phyloP scores from a whole-genome alignment of 2,797 vertebrate genomes.

The Phylloscopus collybita region DNA sequence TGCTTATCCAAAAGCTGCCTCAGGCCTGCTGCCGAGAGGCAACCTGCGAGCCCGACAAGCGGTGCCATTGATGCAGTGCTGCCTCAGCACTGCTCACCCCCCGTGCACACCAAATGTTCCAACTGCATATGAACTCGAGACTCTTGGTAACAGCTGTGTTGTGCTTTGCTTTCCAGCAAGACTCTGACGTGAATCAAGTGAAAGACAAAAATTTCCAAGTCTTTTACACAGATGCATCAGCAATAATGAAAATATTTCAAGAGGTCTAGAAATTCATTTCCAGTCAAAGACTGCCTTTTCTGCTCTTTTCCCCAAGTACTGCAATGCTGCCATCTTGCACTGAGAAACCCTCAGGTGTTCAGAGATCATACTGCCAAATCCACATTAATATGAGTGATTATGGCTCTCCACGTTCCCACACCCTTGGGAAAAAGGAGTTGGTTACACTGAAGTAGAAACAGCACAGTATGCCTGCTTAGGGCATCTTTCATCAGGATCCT shows the following conservation, averaged over 20 bases:
- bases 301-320: background rate
- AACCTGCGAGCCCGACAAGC: fast-evolving
- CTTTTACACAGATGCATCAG: background rate
- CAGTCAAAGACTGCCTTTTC: background rate
- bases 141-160: background rate
- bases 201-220: constrained; percentile 15
- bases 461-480: background rate
- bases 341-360: background rate
- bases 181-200: background rate
- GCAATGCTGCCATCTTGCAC: background rate
- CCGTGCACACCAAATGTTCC: background rate
- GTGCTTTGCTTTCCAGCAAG: constrained; percentile 25
- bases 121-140: background rate
- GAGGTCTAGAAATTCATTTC: background rate
- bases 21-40: background rate
- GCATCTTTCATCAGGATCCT: background rate
- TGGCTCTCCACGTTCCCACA: background rate
- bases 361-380: background rate
- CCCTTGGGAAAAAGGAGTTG: background rate
- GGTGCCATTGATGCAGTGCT: background rate
- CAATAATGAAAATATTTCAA: constrained; percentile 7
- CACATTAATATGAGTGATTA: background rate
- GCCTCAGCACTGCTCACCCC: background rate
- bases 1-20: background rate
- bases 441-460: background rate